Evolutionary conservation across 2,888 invertebrate species (phyloP).

Genomic region (Lissonota sp.): DNA sequence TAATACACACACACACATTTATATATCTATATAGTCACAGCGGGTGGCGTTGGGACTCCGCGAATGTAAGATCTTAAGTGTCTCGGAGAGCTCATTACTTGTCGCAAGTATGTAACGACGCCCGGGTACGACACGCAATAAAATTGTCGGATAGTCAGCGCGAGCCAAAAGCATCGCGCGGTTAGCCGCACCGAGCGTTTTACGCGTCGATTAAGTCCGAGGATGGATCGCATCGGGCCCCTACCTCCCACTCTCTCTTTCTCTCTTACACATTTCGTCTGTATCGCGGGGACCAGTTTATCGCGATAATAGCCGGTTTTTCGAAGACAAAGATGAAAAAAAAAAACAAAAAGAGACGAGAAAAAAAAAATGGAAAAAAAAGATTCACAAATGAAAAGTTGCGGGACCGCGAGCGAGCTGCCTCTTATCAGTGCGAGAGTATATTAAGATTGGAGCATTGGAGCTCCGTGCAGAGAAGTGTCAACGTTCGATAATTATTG

Average conservation of each 20-base stretch:
- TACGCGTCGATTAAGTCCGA: constrained; percentile 67
- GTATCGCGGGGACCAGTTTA: constrained; percentile 4
- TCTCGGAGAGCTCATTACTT: constrained; percentile 76
- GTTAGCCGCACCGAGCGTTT: constrained; percentile 62
- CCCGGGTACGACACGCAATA: constrained; percentile 74
- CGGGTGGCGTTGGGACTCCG: constrained; percentile 66
- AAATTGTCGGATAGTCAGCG: constrained; percentile 68
- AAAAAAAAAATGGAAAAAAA: neutral
- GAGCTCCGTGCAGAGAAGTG: constrained; percentile 23
- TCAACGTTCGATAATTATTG: constrained; percentile 31
- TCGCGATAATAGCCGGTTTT: constrained; percentile 46
- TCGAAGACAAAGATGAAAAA: constrained; percentile 2
- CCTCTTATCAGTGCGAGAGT: constrained; percentile 32
- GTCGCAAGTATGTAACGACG: constrained; percentile 76
- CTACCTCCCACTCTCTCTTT: constrained; percentile 6
- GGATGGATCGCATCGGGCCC: constrained; percentile 50
- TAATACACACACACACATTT: neutral
- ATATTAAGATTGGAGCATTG: neutral
- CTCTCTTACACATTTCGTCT: neutral
- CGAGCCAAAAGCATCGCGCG: constrained; percentile 54
- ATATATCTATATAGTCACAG: constrained; percentile 47
- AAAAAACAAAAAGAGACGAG: neutral
- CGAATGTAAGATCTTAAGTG: constrained; percentile 68
- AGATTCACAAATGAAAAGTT: constrained; percentile 6
- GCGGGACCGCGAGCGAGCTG: neutral